Evolutionary conservation across 2,113 vertebrate genomes (phyloP).

Genomic region (Aspidoscelis tigris): DNA sequence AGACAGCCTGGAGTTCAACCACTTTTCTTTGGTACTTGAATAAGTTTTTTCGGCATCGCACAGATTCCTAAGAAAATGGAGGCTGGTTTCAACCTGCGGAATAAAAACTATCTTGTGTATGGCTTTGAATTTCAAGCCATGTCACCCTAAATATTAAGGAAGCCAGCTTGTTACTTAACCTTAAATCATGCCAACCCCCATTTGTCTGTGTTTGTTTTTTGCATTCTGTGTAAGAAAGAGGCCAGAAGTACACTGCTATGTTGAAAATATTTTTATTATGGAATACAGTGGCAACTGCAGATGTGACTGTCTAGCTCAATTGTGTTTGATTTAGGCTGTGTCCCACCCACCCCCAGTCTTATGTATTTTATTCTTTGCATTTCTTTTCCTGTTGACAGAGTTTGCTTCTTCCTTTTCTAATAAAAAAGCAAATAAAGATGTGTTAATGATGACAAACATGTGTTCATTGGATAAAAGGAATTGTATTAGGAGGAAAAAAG

Average conservation of each 20-base stretch:
- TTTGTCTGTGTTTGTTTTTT: constrained; percentile 34
- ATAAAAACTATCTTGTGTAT: constrained; percentile 36
- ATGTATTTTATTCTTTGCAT: constrained; percentile 14
- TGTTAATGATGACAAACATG: constrained; percentile 16
- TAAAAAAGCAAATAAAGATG: constrained; percentile 28
- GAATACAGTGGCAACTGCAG: constrained; percentile 14
- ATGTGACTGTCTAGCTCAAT: constrained; percentile 21
- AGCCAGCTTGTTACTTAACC: constrained; percentile 39
- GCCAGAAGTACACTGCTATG: constrained; percentile 42
- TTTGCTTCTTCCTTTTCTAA: constrained; percentile 25
- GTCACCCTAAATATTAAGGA: constrained; percentile 31
- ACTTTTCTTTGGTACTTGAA: neutral
- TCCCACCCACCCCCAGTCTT: constrained; percentile 8
- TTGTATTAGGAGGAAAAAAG: neutral
- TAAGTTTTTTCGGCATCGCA: constrained; percentile 26
- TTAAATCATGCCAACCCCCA: constrained; percentile 32
- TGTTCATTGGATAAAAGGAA: constrained; percentile 30
- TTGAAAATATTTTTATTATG: constrained; percentile 46
- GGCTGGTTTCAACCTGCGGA: neutral
- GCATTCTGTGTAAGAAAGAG: constrained; percentile 29
- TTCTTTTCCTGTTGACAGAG: neutral
- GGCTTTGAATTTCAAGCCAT: constrained; percentile 29
- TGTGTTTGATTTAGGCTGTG: constrained; percentile 34
- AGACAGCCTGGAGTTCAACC: neutral
- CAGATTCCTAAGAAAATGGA: constrained; percentile 18